phyloP scores from a whole-genome alignment of 2,797 vertebrate species.

The Otolemur crassicaudatus region DNA sequence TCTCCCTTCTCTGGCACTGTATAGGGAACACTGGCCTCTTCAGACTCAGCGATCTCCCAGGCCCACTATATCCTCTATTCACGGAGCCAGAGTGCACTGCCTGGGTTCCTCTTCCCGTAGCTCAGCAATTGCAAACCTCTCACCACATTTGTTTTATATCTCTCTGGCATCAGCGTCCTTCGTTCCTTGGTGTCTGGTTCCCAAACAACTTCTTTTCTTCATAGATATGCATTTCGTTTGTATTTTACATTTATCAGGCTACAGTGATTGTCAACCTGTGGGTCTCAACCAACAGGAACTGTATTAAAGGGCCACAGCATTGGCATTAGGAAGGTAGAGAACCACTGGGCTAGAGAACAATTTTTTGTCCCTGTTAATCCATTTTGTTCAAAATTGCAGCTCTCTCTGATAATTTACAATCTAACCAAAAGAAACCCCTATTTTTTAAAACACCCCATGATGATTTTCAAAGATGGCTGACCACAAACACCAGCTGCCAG shows the following conservation, averaged over 20 bases:
- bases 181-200: not conserved
- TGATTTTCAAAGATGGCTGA: no score
- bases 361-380: not conserved
- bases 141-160: not conserved
- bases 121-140: not conserved
- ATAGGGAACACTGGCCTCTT: not conserved
- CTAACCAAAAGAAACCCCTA: not conserved
- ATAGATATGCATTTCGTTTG: not conserved
- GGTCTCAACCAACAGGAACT: no score
- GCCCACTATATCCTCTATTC: not conserved
- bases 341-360: not conserved
- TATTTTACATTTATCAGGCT: not conserved
- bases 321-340: no score
- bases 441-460: not conserved
- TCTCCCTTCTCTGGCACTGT: not conserved
- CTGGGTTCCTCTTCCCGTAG: not conserved
- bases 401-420: not conserved
- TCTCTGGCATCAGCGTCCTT: not conserved
- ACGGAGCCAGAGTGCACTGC: fast-evolving
- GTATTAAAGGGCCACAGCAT: no score
- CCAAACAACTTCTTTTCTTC: not conserved
- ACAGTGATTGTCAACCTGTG: no score
- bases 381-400: not conserved
- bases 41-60: not conserved
- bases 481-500: no score